phyloP scores from a whole-genome alignment of 2,113 vertebrate species.

The Dasyornis broadbenti region DNA sequence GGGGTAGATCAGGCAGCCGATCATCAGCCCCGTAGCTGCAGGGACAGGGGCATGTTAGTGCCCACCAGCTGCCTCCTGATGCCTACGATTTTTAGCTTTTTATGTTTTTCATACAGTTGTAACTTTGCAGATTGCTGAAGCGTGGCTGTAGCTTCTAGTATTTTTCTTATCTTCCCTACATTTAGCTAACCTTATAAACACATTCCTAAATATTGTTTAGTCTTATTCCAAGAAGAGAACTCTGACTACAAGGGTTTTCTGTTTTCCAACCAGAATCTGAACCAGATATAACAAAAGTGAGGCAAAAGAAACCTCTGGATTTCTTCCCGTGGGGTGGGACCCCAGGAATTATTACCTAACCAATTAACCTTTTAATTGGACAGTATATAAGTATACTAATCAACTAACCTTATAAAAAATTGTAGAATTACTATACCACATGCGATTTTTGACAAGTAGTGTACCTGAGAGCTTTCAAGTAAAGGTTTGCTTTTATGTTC shows the following conservation, averaged over 20 bases:
- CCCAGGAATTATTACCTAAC: not conserved
- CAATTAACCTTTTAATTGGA: not conserved
- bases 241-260: rapidly evolving
- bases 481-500: not conserved
- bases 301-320: not conserved
- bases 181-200: not conserved
- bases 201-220: not conserved
- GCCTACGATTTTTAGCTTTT: not conserved
- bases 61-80: rapidly evolving
- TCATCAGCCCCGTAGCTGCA: slow-evolving; percentile 89
- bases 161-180: not conserved
- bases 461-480: not conserved
- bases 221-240: not conserved
- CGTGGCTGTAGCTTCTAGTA: not conserved
- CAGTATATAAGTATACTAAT: not conserved
- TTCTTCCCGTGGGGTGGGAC: not conserved
- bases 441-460: rapidly evolving
- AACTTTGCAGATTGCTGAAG: not conserved
- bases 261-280: not conserved
- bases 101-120: rapidly evolving
- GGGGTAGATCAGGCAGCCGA: slow-evolving; percentile 95
- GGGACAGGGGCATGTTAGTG: not conserved
- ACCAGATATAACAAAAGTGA: not conserved
- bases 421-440: not conserved
- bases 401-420: not conserved